A percentile compares a stretch with the other conserved stretches of the same genome.
Evolutionary conservation across 2,888 invertebrate species (phyloP).

Genomic region (Cyrtodaria siliqua): DNA sequence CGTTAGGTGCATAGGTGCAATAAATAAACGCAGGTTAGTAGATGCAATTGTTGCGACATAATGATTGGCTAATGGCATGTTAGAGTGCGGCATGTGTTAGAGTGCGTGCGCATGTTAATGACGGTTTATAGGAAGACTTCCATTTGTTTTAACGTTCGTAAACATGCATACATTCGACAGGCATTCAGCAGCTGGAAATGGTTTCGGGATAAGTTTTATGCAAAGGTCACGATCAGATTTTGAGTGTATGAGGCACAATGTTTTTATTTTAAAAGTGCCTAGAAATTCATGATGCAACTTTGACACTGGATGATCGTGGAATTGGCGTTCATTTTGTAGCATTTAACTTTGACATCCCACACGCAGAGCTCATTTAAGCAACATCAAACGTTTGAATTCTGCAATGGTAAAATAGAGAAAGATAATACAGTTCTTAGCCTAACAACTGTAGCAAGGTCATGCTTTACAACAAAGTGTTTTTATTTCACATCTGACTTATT

Average conservation of each 20-base stretch:
- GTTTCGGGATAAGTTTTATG: too few species aligned
- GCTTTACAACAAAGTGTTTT: too few species aligned
- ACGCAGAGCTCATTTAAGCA: slow-evolving; percentile 87
- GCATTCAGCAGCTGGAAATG: too few species aligned
- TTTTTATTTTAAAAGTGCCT: too few species aligned
- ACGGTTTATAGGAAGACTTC: slow-evolving; percentile 9
- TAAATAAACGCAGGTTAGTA: slow-evolving; percentile 23
- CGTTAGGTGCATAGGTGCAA: not conserved
- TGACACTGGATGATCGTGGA: slow-evolving; percentile 24
- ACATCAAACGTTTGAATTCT: slow-evolving; percentile 98
- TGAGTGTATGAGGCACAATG: too few species aligned
- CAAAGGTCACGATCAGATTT: too few species aligned
- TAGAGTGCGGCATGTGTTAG: too few species aligned
- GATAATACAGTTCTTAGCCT: not conserved
- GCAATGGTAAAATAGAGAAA: slow-evolving; percentile 86
- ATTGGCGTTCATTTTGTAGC: slow-evolving; percentile 39
- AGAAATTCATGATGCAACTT: slow-evolving; percentile 13
- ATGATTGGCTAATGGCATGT: slow-evolving; percentile 23
- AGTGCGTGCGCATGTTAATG: slow-evolving; percentile 8
- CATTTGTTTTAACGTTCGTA: not conserved
- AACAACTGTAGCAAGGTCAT: too few species aligned
- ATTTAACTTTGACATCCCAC: slow-evolving; percentile 41
- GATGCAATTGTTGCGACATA: not conserved
- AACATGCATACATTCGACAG: not conserved
- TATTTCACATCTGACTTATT: too few species aligned